phyloP scores from a whole-genome alignment of 1,140 invertebrate genomes.

The Carposina sasakii region DNA sequence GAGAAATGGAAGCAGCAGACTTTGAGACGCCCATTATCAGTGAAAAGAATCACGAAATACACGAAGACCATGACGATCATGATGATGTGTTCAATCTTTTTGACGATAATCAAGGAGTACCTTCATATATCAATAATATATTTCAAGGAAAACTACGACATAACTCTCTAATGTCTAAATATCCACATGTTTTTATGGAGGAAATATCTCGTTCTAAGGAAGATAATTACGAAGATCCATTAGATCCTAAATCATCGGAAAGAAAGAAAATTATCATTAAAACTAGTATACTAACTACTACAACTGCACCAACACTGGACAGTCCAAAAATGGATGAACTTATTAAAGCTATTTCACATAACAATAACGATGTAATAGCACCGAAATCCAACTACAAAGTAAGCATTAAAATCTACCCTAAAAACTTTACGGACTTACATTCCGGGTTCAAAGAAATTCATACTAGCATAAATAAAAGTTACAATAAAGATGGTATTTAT shows the following conservation, averaged over 20 bases:
- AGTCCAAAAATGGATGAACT: constrained; percentile 34
- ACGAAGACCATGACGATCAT: constrained; percentile 25
- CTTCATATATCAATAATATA: constrained; percentile 21
- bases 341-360: constrained; percentile 25
- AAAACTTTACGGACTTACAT: constrained; percentile 33
- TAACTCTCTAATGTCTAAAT: constrained; percentile 46
- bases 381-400: constrained; percentile 41
- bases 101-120: constrained; percentile 9
- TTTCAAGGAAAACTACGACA: constrained; percentile 30
- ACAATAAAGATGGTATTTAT: constrained; percentile 43
- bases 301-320: neutral
- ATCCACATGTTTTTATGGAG: constrained; percentile 57
- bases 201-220: constrained; percentile 35
- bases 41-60: constrained; percentile 14
- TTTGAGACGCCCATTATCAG: constrained; percentile 17
- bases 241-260: neutral
- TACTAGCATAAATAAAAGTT: constrained; percentile 56
- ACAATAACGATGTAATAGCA: neutral
- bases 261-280: neutral
- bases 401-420: constrained; percentile 49
- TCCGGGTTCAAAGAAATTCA: constrained; percentile 56
- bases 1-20: constrained; percentile 28
- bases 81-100: constrained; percentile 17
- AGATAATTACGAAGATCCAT: constrained; percentile 16
- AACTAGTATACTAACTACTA: neutral